Base-by-base conservation (phyloP, 2,113 vertebrate species). In the Gavialis gangeticus region DNA sequence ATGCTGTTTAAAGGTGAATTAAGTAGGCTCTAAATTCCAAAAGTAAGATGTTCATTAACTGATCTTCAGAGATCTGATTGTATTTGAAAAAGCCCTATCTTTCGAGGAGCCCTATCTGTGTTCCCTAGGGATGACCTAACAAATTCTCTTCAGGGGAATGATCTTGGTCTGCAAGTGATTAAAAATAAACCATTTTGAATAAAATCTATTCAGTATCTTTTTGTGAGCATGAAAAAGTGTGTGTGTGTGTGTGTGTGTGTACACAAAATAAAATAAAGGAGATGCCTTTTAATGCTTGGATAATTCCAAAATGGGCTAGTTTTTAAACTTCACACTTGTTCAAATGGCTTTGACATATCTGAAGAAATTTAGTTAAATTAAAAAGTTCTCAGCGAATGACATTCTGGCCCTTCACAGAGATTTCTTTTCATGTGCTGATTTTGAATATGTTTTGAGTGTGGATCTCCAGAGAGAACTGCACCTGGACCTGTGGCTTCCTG, bases 341-440 rank as follows among this genome's bases (percentile, higher is more conserved):
- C 85, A 73, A 84, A 21, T 77, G 60, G 57, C 1, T 22, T 83
- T 86, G 27, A 90, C 62, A 85, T 28, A 66, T 91, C 56, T 1
- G 24, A 92, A 82, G 30, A 94, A 90, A 92, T 93, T 46, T 92
- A 59, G 34, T 79, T 92, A 92, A 88, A 88, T 93, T 77, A 83
- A 95, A 95, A 93, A 2, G 0, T 87, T 96, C 56, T 87, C 34
- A 81, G 37, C 89, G 82, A 91, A 69, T 88, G 69, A 83, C 75
- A 85, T 12, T 75, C 66, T 84, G 95, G 82, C 79, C 91, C 64
- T 91, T 91, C n/a, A 64, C 78, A 94, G 84, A 92, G 62, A 83
- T 91, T 91, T 86, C 22, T 92, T 91, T 56, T 79, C 2, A 56
- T 93, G 94, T 94, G 78, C 75, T 94, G 25, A 60, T 79, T 92